Evolutionary conservation across 35 echinoderm and acorn worm genomes (phyloP), one percentile per base, ranked within the genome.

Genomic region (Heliocidaris tuberculata): DNA sequence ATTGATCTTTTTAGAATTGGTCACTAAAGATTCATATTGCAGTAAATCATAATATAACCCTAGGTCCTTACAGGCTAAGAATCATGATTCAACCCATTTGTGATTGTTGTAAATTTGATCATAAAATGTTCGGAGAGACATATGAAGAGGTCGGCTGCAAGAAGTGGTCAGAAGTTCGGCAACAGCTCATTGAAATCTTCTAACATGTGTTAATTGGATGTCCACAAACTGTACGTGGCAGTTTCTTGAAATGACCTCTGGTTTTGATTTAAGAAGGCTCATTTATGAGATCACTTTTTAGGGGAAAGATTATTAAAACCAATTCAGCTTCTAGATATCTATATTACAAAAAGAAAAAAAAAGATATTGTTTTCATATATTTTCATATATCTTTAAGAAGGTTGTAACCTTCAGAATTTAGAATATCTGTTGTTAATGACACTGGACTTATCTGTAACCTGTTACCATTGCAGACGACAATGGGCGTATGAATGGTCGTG

Each of bases 401-500:
- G 21, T 21, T 78, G 7, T 78, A n/a, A 21, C 27, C 19, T 24
- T 78, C 65, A 78, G 19, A 78, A 27, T 78, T 78, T 7, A 78
- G 65, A 56, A 10, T 15, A 56, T 13, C 52, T 56, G 52, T 15
- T 13, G 15, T 78, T 24, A 78, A 78, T 78, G 21, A 78, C 65
- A 78, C 61, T 19, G 24, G 61, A 71, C 65, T 16, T 24, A 24
- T 71, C 61, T 27, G 65, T 21, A 17, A 70, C 60, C 35, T 27
- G 27, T 78, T 42, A 30, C 47, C 29, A 31, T 32, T 89, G 31
- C 24, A 89, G 87, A 89, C 8, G 21, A 94, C 61, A 94, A 85
- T 21, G 60, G 94, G 17, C 92, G 96, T 9, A 54, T 96, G 60
- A 98, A 98, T 56, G 97, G 96, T 32, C 31, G 85, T 47, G 95